Conservation (phyloP, 2,888 invertebrate genomes). For the Chorisops tibialis region DNA sequence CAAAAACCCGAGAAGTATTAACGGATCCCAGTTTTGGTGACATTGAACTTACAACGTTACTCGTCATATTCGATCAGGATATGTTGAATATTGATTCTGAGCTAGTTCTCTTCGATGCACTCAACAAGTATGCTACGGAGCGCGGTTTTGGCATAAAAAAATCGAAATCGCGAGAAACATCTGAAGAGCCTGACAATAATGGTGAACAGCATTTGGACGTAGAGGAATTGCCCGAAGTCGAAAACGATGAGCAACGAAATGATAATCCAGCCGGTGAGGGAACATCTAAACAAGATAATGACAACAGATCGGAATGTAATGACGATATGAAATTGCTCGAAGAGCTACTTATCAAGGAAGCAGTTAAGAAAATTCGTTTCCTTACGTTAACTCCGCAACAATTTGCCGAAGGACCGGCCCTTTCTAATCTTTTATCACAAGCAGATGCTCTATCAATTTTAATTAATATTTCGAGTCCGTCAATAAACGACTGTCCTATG, state of each 20-base stretch:
- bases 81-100: slow-evolving; percentile 72
- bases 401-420: slow-evolving; percentile 79
- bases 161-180: slow-evolving; percentile 22
- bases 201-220: slow-evolving; percentile 36
- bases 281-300: slow-evolving; percentile 27
- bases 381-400: slow-evolving; percentile 75
- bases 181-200: slow-evolving; percentile 22
- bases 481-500: slow-evolving; percentile 64
- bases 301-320: slow-evolving; percentile 37
- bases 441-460: slow-evolving; percentile 76
- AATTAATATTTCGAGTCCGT: slow-evolving; percentile 76
- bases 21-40: slow-evolving; percentile 74
- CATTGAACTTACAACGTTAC: slow-evolving; percentile 69
- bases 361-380: slow-evolving; percentile 74
- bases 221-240: slow-evolving; percentile 36
- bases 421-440: slow-evolving; percentile 69
- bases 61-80: slow-evolving; percentile 72
- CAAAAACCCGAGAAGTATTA: slow-evolving; percentile 72
- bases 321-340: slow-evolving; percentile 45
- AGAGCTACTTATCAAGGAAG: slow-evolving; percentile 57
- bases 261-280: slow-evolving; percentile 28
- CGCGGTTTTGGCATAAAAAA: slow-evolving; percentile 48
- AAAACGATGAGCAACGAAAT: slow-evolving; percentile 39
- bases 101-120: slow-evolving; percentile 71
- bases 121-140: slow-evolving; percentile 63